Base-by-base conservation (phyloP, 2,888 invertebrate genomes). In the Lithophane semibrunnea region DNA sequence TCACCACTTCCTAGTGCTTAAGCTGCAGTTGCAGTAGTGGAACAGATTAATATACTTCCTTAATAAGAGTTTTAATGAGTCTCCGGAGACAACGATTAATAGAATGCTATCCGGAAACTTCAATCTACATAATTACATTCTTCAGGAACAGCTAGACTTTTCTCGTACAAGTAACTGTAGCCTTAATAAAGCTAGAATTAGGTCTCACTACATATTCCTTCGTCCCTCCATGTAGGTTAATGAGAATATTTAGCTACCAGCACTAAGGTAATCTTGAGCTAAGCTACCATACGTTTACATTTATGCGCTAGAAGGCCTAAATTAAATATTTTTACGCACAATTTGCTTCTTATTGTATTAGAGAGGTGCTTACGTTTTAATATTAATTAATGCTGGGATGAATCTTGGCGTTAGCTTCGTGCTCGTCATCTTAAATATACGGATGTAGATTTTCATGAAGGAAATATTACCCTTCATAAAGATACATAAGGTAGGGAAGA, bases 311-410 rank as follows among this genome's bases (percentile, higher is more conserved):
- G 61, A 58, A 58, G 21, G 29, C 64, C 58, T 77, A 58, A 76
- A 87, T 81, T 81, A 70, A 81, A 87, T 87, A 85, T 77, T 79
- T 80, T 70, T 54, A 73, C 77, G 65, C 54, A 69, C 63, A 79
- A 77, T 81, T 87, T 73, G 56, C 86, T 24, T 75, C 47, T 70
- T 69, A 87, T 75, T 73, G 47, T 77, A 80, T 76, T 56, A 80
- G 66, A 74, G 60, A 74, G 77, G 52, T 65, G 75, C 37, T 54
- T 73, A 67, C 52, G 69, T 81, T 76, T 78, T 75, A 73, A 70
- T 85, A 70, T 73, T 69, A 75, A 85, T 78, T 76, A 74, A 74
- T 29, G 3, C 70, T 18, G 47, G 37, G 7, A 60, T 74, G 42
- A 75, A 79, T 60, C 42, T 49, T 64, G 60, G 24, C 60, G n/a